phyloP scores from a whole-genome alignment of 2,888 invertebrate species.

The Tetranychus truncatus region DNA sequence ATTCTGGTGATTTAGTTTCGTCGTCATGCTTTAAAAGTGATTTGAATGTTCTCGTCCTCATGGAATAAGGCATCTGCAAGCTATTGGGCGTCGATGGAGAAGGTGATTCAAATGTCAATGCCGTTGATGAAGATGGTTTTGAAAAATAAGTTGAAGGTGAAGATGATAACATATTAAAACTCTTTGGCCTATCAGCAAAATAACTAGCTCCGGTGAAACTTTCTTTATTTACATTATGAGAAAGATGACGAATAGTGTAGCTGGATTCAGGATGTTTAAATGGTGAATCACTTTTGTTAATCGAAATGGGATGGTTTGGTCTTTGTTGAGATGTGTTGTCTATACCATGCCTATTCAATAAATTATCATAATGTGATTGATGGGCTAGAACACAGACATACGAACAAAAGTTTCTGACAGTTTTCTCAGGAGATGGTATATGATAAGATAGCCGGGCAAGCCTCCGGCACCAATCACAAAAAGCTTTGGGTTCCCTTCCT shows the following conservation, averaged over 20 bases:
- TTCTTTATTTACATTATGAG: background rate
- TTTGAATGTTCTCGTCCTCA: background rate
- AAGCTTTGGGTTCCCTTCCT: background rate
- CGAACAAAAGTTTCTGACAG: background rate
- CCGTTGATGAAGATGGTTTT: background rate
- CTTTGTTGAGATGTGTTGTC: background rate
- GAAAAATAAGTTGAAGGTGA: background rate
- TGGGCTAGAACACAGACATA: background rate
- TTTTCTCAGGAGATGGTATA: background rate
- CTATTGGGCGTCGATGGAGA: background rate
- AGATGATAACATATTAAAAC: background rate
- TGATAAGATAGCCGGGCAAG: background rate
- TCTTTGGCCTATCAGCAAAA: too few species aligned
- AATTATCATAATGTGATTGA: background rate
- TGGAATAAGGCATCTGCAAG: background rate
- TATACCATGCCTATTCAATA: background rate
- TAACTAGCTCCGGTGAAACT: too few species aligned
- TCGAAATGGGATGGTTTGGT: background rate
- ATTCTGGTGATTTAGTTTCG: background rate
- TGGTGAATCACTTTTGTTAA: background rate
- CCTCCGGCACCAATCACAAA: background rate
- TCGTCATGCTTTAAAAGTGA: background rate
- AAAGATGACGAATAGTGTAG: background rate
- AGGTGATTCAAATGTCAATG: background rate
- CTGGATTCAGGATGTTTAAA: background rate